A percentile compares a stretch with the other conserved stretches of the same genome.
These are phyloP conservation scores for Tubulanus polymorphus DNA, from an alignment of 2,888 invertebrate species.

Conservation along the genomic window DNA sequence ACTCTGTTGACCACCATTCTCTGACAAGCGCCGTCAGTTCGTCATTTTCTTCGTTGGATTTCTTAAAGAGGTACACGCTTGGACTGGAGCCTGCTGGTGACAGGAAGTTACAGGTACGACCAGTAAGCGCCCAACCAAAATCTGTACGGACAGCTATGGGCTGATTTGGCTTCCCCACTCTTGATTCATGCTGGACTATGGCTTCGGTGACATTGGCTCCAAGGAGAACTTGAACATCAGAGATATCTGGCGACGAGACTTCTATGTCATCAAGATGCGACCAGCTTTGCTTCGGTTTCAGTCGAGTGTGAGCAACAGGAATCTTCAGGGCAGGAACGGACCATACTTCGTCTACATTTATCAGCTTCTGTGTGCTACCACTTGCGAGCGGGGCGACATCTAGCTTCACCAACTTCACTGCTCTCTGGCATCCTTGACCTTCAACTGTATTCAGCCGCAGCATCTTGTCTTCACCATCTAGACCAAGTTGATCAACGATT, in stretches of 20 bases:
- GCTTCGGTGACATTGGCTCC: conserved; percentile 8
- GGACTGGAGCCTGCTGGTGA: conserved; percentile 1
- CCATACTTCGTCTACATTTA: too few species aligned
- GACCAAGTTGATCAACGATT: too few species aligned
- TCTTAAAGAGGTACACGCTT: background rate
- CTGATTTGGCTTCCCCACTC: background rate
- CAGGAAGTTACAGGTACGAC: too few species aligned
- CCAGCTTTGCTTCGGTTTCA: conserved; percentile 4
- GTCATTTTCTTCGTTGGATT: too few species aligned
- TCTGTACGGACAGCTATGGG: conserved; percentile 6
- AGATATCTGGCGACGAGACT: background rate
- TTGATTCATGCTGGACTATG: conserved; percentile 11
- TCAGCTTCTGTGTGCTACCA: too few species aligned
- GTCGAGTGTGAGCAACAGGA: too few species aligned
- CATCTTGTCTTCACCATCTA: too few species aligned
- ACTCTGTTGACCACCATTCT: background rate
- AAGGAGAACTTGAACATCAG: conserved; percentile 4
- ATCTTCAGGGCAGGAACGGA: too few species aligned
- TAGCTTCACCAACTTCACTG: too few species aligned
- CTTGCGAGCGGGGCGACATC: too few species aligned
- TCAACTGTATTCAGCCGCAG: too few species aligned
- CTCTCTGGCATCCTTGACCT: too few species aligned
- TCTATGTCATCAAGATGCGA: conserved; percentile 4
- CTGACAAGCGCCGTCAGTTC: background rate
- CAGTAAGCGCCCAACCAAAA: conserved; percentile 10